Evolutionary conservation across 2,797 vertebrate genomes (phyloP).

Genomic region (Chromobotia macracanthus): DNA sequence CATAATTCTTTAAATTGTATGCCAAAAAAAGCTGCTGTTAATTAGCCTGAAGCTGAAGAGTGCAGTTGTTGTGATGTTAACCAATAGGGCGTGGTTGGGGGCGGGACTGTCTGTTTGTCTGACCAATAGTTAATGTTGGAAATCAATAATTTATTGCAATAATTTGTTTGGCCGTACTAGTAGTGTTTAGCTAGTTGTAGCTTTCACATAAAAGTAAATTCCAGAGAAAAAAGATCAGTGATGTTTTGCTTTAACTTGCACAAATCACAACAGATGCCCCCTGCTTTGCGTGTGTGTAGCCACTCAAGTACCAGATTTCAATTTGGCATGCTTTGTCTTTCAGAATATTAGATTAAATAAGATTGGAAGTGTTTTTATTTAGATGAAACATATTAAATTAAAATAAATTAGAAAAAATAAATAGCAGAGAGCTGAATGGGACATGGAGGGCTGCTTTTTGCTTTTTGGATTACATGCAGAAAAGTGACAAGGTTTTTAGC

Average conservation of each 20-base stretch:
- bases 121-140: neutral
- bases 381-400: conserved; percentile 54
- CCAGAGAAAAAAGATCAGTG: neutral
- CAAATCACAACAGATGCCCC: neutral
- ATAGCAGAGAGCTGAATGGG: conserved; percentile 2
- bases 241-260: conserved; percentile 21
- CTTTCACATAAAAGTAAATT: conserved; percentile 20
- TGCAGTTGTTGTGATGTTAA: too few species aligned
- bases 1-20: too few species aligned
- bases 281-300: conserved; percentile 11
- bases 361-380: conserved; percentile 49
- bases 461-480: conserved; percentile 20
- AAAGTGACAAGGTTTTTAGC: conserved; percentile 47
- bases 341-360: conserved; percentile 37
- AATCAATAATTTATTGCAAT: neutral
- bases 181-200: neutral
- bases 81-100: too few species aligned
- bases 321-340: conserved; percentile 24
- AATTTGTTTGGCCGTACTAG: neutral
- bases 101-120: too few species aligned
- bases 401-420: conserved; percentile 52
- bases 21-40: too few species aligned
- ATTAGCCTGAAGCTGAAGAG: too few species aligned
- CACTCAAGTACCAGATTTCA: conserved; percentile 18
- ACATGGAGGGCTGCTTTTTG: conserved; percentile 23